These are phyloP conservation scores for Neomorphus geoffroyi DNA, from an alignment of 2,797 vertebrate species.

Conservation along the genomic window DNA sequence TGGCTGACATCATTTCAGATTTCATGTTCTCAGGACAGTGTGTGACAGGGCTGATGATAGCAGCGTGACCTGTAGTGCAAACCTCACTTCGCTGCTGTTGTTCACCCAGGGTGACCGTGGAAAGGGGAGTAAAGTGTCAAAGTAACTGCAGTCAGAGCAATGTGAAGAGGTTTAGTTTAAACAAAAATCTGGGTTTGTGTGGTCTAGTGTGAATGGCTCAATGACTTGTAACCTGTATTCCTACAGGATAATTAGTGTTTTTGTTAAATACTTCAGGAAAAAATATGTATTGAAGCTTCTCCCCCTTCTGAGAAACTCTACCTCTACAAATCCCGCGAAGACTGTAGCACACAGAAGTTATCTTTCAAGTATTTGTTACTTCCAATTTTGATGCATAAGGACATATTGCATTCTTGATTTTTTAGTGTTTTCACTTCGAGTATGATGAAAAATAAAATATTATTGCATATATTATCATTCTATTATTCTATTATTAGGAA, in stretches of 20 bases:
- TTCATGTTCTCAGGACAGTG: fast-evolving
- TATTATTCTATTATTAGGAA: too few species aligned
- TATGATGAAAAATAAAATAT: background rate
- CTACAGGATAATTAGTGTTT: background rate
- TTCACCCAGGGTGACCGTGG: fast-evolving
- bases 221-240: background rate
- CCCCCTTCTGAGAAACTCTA: background rate
- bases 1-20: fast-evolving
- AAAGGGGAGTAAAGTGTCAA: background rate
- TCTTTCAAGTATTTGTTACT: background rate
- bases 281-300: background rate
- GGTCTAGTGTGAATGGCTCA: background rate
- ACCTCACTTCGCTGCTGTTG: background rate
- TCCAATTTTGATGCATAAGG: background rate
- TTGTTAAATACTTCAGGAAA: background rate
- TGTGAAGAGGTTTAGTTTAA: background rate
- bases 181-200: background rate
- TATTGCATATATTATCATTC: too few species aligned
- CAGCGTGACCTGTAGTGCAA: background rate
- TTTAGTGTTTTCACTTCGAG: background rate
- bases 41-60: background rate
- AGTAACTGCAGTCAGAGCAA: background rate
- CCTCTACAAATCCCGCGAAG: background rate
- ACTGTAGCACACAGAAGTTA: background rate
- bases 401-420: background rate